phyloP scores from a whole-genome alignment of 2,113 vertebrate genomes.

The Calyptommatus sinebrachiatus region DNA sequence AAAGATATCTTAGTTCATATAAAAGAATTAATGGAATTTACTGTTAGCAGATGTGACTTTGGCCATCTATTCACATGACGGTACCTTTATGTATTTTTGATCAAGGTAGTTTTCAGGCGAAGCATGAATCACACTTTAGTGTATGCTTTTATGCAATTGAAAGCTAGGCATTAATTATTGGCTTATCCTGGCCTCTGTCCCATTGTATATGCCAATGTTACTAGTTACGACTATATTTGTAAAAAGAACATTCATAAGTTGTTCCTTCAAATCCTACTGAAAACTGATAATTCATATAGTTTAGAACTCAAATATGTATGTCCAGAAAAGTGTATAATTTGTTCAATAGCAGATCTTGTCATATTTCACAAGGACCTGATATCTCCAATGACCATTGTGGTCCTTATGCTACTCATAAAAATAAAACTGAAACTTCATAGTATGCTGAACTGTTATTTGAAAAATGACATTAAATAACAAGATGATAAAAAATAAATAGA shows the following conservation, averaged over 20 bases:
- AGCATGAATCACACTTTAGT: too few relatives aligned
- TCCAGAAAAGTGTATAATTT: background rate
- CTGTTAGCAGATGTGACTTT: background rate
- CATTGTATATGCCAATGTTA: too few relatives aligned
- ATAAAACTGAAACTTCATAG: too few relatives aligned
- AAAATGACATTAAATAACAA: slow-evolving; percentile 53
- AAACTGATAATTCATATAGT: background rate
- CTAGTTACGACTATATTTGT: too few relatives aligned
- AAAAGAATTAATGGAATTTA: background rate
- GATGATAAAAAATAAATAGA: slow-evolving; percentile 52
- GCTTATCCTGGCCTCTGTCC: too few relatives aligned
- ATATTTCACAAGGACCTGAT: background rate
- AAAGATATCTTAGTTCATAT: background rate
- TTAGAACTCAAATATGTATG: background rate
- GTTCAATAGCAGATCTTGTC: background rate
- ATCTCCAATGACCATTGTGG: background rate
- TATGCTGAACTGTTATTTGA: slow-evolving; percentile 41
- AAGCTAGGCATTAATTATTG: too few relatives aligned
- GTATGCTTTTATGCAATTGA: too few relatives aligned
- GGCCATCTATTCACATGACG: background rate
- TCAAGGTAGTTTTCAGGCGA: background rate
- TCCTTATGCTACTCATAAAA: too few relatives aligned
- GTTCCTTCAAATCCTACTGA: background rate
- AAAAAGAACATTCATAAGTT: too few relatives aligned
- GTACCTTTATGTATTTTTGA: background rate